phyloP scores from a whole-genome alignment of 2,797 vertebrate genomes.

The Pitangus sulphuratus region DNA sequence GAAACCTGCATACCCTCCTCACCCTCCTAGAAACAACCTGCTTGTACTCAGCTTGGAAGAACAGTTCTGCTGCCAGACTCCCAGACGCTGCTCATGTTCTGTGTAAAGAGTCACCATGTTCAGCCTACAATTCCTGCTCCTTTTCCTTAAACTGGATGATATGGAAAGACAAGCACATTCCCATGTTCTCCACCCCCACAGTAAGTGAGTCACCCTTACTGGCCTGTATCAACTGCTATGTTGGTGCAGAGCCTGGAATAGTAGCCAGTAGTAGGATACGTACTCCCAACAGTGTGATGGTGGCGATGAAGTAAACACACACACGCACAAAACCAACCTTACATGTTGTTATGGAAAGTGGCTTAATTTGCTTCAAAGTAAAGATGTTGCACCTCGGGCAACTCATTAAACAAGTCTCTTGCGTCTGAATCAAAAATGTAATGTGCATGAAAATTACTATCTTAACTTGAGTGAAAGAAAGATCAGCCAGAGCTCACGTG shows the following conservation, averaged over 20 bases:
- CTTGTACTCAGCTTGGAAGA: background rate
- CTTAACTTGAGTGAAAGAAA: background rate
- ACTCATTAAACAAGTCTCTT: background rate
- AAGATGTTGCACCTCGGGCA: background rate
- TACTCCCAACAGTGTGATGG: background rate
- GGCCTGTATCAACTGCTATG: background rate
- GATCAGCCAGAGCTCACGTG: background rate
- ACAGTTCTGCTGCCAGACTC: background rate
- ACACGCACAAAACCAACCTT: background rate
- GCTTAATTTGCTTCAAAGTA: background rate
- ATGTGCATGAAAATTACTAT: background rate
- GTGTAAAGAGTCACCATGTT: background rate
- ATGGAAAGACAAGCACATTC: background rate
- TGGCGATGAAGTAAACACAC: background rate
- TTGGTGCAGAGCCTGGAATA: background rate
- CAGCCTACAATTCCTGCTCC: background rate
- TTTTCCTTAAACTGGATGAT: background rate
- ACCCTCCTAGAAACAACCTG: background rate
- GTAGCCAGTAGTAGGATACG: background rate
- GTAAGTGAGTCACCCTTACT: background rate
- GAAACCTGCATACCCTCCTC: background rate
- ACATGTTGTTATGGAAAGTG: background rate
- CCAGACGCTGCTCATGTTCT: background rate
- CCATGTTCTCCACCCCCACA: background rate
- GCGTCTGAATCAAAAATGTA: background rate